These are phyloP conservation scores for Synergus itoensis DNA, from an alignment of 2,888 invertebrate genomes.

Conservation along the genomic window DNA sequence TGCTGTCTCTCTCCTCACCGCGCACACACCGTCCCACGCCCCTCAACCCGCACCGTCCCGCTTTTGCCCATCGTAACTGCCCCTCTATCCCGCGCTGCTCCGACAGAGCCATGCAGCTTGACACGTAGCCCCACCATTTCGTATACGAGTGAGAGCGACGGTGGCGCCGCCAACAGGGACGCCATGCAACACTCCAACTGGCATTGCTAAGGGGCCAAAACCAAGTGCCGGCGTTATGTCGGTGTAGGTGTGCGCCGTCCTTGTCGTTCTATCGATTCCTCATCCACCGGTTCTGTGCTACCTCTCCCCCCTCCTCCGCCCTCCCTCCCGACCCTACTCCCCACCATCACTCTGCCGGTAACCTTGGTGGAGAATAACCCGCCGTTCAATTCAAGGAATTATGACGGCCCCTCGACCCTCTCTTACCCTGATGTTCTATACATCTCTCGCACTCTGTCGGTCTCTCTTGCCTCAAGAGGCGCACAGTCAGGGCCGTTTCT, in stretches of 20 bases:
- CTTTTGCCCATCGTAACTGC: slow-evolving; percentile 51
- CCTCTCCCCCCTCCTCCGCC: slow-evolving; percentile 56
- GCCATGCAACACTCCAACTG: slow-evolving; percentile 52
- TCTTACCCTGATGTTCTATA: slow-evolving; percentile 55
- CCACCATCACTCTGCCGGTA: slow-evolving; percentile 62
- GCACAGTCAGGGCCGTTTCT: slow-evolving; percentile 53
- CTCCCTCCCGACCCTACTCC: slow-evolving; percentile 47
- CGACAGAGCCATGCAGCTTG: slow-evolving; percentile 49
- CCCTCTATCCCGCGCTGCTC: slow-evolving; percentile 43
- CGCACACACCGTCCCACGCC: slow-evolving; percentile 54
- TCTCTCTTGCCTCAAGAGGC: slow-evolving; percentile 47
- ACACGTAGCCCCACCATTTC: slow-evolving; percentile 55
- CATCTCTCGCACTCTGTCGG: slow-evolving; percentile 53
- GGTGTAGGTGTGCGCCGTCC: slow-evolving; percentile 60
- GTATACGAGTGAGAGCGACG: slow-evolving; percentile 45
- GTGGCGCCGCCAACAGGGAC: slow-evolving; percentile 60
- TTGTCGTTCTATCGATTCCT: slow-evolving; percentile 73
- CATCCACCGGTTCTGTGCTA: slow-evolving; percentile 45
- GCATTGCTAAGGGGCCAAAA: slow-evolving; percentile 36
- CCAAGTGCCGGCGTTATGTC: slow-evolving; percentile 46
- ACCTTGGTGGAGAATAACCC: slow-evolving; percentile 77
- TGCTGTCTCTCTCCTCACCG: slow-evolving; percentile 59
- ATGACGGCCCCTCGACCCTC: slow-evolving; percentile 74
- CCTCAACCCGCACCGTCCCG: slow-evolving; percentile 49
- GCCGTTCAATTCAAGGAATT: slow-evolving; percentile 77